Base-by-base conservation (phyloP, 2,113 vertebrate species). In the Dendropsophus ebraccatus region DNA sequence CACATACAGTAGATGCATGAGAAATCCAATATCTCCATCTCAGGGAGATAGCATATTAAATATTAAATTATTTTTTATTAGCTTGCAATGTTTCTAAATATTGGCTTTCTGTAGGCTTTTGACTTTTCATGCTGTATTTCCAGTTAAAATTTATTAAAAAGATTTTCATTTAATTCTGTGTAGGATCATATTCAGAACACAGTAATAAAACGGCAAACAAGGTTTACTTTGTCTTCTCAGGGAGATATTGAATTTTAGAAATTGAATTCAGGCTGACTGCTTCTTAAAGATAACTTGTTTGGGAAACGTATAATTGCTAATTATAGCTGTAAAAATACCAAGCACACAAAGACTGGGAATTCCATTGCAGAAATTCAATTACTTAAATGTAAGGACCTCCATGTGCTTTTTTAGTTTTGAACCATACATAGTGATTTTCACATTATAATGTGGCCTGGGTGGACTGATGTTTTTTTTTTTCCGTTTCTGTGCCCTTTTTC, bases 231-330 rank as follows among this genome's bases (percentile, higher is more conserved):
- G 81, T 35, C 62, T 83, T 70, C 54, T 35, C 30, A 35, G 21
- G 49, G 49, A 56, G 67, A 72, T 73, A 69, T 83, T 41, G 21
- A 45, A 52, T 83, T 72, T 73, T 73, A 23, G 28, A 73, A 73
- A 83, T 73, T 83, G 49, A 83, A 83, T 83, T 73, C 13, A 41
- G 49, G 25, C 49, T 73, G 41, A 70, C 47, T 72, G 67, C 65
- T 41, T 60, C 47, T 49, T 69, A 82, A 70, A 83, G 25, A 54
- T 73, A 73, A 83, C 50, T 72, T 83, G 49, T 82, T 82, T 72
- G 67, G 49, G 47, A 73, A 83, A 83, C 17, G 70, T 70, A 70
- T 82, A 52, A 82, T 82, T 82, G 74, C 28, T 54, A 77, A 77
- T 77, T 77, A 54, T 77, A 54, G 28, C 30, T 45, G 37, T 77